Conservation (phyloP, 1,140 invertebrate species). For the Pseudomyrmex gracilis region DNA sequence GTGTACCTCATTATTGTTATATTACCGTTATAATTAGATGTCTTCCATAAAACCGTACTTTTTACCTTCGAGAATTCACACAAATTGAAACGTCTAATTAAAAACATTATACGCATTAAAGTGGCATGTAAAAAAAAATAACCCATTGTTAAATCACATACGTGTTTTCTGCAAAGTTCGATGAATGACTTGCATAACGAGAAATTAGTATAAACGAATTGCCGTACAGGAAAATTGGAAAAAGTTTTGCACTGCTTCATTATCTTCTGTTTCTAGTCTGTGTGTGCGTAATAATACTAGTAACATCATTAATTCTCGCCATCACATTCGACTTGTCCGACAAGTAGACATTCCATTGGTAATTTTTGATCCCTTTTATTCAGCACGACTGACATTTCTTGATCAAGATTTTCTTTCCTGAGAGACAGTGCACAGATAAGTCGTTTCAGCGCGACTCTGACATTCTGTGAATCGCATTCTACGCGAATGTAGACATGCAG, state of each 20-base stretch:
- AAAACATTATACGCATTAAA: too few species aligned
- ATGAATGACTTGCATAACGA: slow-evolving; percentile 57
- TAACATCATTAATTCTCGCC: slow-evolving; percentile 19
- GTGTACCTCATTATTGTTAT: too few species aligned
- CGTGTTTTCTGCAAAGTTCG: not conserved
- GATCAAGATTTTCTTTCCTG: slow-evolving; percentile 12
- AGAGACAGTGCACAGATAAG: not conserved
- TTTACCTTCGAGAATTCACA: too few species aligned
- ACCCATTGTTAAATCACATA: not conserved
- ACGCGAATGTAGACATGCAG: not conserved
- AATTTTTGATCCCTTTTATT: slow-evolving; percentile 4
- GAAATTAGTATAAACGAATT: slow-evolving; percentile 44
- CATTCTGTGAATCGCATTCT: not conserved
- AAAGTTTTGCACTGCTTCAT: slow-evolving; percentile 25
- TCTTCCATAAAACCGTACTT: too few species aligned
- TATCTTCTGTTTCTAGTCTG: not conserved
- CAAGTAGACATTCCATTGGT: slow-evolving; percentile 17
- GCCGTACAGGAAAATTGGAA: not conserved
- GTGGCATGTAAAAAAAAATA: not conserved
- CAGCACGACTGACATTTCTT: slow-evolving; percentile 3
- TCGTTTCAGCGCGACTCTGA: not conserved
- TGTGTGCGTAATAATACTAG: not conserved
- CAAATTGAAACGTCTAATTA: too few species aligned
- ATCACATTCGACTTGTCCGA: not conserved
- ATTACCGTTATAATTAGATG: too few species aligned